A percentile compares a stretch with the other conserved stretches of the same genome.
Evolutionary conservation across 2,888 invertebrate genomes (phyloP).

Genomic region (Choreutis nemorana): DNA sequence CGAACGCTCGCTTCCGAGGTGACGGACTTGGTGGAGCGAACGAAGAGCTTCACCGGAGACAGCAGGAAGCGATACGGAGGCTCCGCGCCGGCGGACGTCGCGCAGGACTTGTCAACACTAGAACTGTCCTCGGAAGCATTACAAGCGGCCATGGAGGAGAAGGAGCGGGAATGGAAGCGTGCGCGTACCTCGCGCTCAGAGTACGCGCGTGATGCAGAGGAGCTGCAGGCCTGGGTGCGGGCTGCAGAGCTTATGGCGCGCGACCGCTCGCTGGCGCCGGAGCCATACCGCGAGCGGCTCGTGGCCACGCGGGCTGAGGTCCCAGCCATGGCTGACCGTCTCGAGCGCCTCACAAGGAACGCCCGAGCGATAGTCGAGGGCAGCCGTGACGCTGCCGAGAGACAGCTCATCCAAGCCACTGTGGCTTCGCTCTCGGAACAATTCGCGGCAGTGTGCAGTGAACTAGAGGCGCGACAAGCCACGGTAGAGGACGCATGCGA

Average conservation of each 20-base stretch:
- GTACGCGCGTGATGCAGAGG: conserved; percentile 80
- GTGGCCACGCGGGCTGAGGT: conserved; percentile 81
- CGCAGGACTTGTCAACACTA: conserved; percentile 81
- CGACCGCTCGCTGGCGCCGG: conserved; percentile 81
- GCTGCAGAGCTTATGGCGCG: conserved; percentile 84
- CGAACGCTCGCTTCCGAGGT: conserved; percentile 66
- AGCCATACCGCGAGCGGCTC: conserved; percentile 77
- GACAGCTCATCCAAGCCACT: conserved; percentile 76
- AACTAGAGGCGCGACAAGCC: conserved; percentile 84
- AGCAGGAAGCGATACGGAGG: conserved; percentile 70
- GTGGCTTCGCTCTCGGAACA: conserved; percentile 80
- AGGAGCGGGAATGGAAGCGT: conserved; percentile 86
- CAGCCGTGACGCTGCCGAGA: conserved; percentile 79
- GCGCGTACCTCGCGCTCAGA: conserved; percentile 84
- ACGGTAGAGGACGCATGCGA: conserved; percentile 88
- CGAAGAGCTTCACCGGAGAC: conserved; percentile 65
- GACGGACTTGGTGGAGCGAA: conserved; percentile 61
- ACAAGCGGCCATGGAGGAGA: conserved; percentile 84
- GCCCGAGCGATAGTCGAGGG: conserved; percentile 82
- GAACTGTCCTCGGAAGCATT: conserved; percentile 84
- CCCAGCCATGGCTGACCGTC: conserved; percentile 73
- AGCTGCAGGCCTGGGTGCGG: conserved; percentile 83
- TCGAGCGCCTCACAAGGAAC: conserved; percentile 80
- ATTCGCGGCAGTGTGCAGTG: conserved; percentile 77
- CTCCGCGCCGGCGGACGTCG: conserved; percentile 78